Percentiles rank a stretch among this genome's conserved stretches.
These are phyloP conservation scores for Hirtodrosophila alboralis DNA, from an alignment of 2,888 invertebrate species.

Conservation along the genomic window DNA sequence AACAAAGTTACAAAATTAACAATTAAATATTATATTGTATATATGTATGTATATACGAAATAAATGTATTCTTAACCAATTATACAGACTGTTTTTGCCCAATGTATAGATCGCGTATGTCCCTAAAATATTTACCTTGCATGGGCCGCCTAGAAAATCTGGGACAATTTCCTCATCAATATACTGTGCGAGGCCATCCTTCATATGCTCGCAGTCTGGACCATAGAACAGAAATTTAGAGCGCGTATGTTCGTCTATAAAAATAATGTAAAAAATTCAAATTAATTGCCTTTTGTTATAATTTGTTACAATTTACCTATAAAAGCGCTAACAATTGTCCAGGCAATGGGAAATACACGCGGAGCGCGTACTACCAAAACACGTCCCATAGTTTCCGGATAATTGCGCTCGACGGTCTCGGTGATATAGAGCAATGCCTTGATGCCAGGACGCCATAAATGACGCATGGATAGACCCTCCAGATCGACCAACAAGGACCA, in stretches of 20 bases:
- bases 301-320: conserved; percentile 86
- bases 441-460: conserved; percentile 97
- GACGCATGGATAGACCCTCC: conserved; percentile 97
- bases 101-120: not conserved
- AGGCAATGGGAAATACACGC: conserved; percentile 96
- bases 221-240: conserved; percentile 96
- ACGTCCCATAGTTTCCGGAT: conserved; percentile 97
- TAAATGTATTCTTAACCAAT: conserved; percentile 1
- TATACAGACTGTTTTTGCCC: conserved; percentile 3
- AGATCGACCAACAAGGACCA: conserved; percentile 96
- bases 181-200: conserved; percentile 93
- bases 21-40: conserved; percentile 36
- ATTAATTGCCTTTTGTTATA: not conserved
- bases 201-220: conserved; percentile 91
- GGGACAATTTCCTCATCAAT: conserved; percentile 94
- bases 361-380: conserved; percentile 96
- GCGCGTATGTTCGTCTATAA: conserved; percentile 94
- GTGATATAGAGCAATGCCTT: conserved; percentile 88
- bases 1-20: conserved; percentile 52
- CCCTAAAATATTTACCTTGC: conserved; percentile 88
- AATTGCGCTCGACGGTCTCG: conserved; percentile 95
- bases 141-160: conserved; percentile 95
- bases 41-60: conserved; percentile 29
- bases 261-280: not conserved
- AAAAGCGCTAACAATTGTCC: conserved; percentile 97